Evolutionary conservation across 2,797 vertebrate species (phyloP).

Genomic region (Thamnophis elegans): DNA sequence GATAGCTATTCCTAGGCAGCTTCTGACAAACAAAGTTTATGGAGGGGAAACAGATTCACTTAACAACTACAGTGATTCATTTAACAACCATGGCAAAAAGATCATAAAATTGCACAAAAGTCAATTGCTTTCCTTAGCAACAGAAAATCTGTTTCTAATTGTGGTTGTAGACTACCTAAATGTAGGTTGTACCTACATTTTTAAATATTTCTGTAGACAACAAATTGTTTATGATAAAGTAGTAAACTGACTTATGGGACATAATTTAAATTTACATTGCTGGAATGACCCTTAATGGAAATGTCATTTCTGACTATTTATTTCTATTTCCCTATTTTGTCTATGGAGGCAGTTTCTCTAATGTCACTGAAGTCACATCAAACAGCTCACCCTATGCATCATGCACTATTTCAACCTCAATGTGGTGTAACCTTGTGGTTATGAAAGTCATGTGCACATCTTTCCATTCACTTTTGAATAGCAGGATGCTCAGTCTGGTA

Average conservation of each 20-base stretch:
- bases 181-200: neutral
- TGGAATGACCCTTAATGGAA: neutral
- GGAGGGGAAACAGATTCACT: neutral
- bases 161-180: no score
- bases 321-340: conserved; percentile 50
- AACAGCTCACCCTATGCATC: conserved; percentile 37
- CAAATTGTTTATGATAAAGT: no score
- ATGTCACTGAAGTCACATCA: conserved; percentile 26
- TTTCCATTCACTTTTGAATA: conserved; percentile 40
- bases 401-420: conserved; percentile 42
- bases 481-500: conserved; percentile 38
- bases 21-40: neutral
- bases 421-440: conserved; percentile 59
- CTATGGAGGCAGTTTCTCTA: conserved; percentile 46
- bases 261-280: conserved; percentile 24
- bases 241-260: conserved; percentile 30
- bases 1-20: neutral
- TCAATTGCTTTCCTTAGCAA: neutral
- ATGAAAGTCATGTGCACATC: conserved; percentile 55
- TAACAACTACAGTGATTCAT: neutral
- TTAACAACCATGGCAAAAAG: neutral
- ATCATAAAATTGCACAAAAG: neutral
- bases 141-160: neutral
- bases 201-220: neutral
- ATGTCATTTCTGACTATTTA: neutral